Percentiles rank a stretch among this genome's conserved stretches.
phyloP scores from a whole-genome alignment of 1,140 invertebrate species.

The Limonius californicus region DNA sequence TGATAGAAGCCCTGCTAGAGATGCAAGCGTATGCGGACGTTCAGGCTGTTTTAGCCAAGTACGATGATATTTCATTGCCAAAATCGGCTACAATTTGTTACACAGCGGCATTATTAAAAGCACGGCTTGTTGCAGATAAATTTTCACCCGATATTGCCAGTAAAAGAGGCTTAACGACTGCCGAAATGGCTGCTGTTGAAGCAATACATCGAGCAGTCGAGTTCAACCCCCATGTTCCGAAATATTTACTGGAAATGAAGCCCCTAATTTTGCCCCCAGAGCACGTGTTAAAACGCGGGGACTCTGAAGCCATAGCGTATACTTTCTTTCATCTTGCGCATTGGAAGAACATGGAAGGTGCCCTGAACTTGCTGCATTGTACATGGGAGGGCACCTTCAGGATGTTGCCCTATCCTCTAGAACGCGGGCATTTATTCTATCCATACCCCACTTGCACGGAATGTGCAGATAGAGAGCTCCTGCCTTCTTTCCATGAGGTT shows the following conservation, averaged over 20 bases:
- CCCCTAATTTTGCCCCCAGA: conserved; percentile 93
- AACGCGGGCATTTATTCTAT: conserved; percentile 92
- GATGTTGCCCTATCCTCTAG: conserved; percentile 89
- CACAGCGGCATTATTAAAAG: conserved; percentile 91
- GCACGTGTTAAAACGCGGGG: conserved; percentile 95
- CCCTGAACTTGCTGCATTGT: conserved; percentile 87
- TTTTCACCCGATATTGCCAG: conserved; percentile 85
- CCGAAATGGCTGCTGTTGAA: conserved; percentile 93
- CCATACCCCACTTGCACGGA: conserved; percentile 94
- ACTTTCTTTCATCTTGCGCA: conserved; percentile 94
- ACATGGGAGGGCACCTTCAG: conserved; percentile 97
- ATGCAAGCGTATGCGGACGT: conserved; percentile 96
- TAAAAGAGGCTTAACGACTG: conserved; percentile 80
- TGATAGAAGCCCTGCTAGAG: conserved; percentile 93
- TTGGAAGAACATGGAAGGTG: conserved; percentile 97
- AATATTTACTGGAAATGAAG: conserved; percentile 97
- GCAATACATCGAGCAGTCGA: conserved; percentile 96
- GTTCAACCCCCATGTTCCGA: conserved; percentile 98
- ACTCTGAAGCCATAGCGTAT: conserved; percentile 96
- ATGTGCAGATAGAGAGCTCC: conserved; percentile 89
- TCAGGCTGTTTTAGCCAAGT: conserved; percentile 91
- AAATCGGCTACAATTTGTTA: conserved; percentile 98
- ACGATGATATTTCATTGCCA: conserved; percentile 93
- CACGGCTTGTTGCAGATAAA: conserved; percentile 88
- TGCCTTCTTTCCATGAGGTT: conserved; percentile 93